Base-by-base conservation (phyloP, 2,888 invertebrate species). In the Congeria kusceri region DNA sequence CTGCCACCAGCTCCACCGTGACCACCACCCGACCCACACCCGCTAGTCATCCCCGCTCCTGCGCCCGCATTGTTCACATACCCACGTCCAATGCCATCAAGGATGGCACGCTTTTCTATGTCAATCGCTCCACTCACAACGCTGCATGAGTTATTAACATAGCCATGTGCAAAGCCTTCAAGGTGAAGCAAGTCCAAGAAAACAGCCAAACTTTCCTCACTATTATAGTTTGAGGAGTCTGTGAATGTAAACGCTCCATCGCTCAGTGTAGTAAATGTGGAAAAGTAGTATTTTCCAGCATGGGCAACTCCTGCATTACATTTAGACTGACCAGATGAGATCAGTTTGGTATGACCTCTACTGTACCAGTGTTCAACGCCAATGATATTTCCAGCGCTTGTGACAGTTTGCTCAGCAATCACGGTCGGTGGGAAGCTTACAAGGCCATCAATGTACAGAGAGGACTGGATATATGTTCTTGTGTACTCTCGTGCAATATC, bases 1-100 rank as follows among this genome's bases (percentile, higher is more conserved):
- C 27, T 25, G 3, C 88, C 89, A 27, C 89, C 89, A 0, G 20
- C 28, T 3, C 89, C 89, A 20, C 87, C 89, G 71, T 89, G 84
- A 11, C 86, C 85, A 13, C 80, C 89, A 28, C 89, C 89, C 9
- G 83, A 70, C 3, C 88, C 88, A 59, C 84, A 77, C 1, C 82
- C 71, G 67, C 83, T 83, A n/a, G 66, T 27, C 27, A 62, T 56
- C 5, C 87, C 86, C 11, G 80, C 72, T 7, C 89, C 88, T 11
- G 81, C 72, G 9, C 89, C 89, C 56, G 53, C 0, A 57, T 57
- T 65, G 46, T 70, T 53, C n/a, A 18, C 32, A 63, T 87, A 86
- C 13, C 87, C 88, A 56, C 62, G 44, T 9, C 74, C 80, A 27
- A 70, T 72, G 13, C 88, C 87, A 66, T 65, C 73, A 3, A 89